phyloP scores from a whole-genome alignment of 1,140 invertebrate genomes.

The Philotrypesis tridentata region DNA sequence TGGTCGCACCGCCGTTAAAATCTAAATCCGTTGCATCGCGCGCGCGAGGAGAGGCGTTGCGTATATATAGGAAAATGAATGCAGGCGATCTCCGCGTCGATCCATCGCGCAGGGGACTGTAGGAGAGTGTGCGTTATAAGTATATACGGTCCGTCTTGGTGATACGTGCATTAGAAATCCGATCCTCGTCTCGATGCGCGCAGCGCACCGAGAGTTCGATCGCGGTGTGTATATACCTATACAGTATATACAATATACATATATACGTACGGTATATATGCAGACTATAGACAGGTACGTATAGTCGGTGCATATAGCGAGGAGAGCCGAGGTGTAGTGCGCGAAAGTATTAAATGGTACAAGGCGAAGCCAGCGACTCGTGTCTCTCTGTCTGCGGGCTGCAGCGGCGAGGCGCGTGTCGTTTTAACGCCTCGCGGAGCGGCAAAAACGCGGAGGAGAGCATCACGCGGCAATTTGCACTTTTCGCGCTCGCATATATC shows the following conservation, averaged over 20 bases:
- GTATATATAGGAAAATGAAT: neutral
- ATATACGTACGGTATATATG: too few species aligned
- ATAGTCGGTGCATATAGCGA: too few species aligned
- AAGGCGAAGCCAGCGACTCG: slow-evolving; percentile 3
- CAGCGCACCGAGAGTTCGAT: neutral
- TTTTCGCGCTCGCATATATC: neutral
- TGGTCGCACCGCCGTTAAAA: neutral
- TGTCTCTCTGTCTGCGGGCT: neutral
- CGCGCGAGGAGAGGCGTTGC: neutral
- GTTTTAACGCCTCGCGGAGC: slow-evolving; percentile 20
- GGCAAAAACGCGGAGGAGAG: neutral
- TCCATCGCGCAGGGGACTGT: too few species aligned
- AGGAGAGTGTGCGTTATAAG: neutral
- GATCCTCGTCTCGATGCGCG: neutral
- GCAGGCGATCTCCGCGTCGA: neutral
- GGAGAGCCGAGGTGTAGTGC: too few species aligned
- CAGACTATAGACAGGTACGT: too few species aligned
- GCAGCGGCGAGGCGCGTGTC: neutral
- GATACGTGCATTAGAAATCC: neutral
- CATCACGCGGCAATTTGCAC: neutral
- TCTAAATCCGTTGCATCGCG: neutral
- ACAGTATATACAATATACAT: neutral
- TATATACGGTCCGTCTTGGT: neutral
- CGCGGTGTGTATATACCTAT: neutral
- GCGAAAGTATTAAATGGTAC: slow-evolving; percentile 27